Evolutionary conservation across 2,797 vertebrate species (phyloP).

Genomic region (Poeciliopsis infans): DNA sequence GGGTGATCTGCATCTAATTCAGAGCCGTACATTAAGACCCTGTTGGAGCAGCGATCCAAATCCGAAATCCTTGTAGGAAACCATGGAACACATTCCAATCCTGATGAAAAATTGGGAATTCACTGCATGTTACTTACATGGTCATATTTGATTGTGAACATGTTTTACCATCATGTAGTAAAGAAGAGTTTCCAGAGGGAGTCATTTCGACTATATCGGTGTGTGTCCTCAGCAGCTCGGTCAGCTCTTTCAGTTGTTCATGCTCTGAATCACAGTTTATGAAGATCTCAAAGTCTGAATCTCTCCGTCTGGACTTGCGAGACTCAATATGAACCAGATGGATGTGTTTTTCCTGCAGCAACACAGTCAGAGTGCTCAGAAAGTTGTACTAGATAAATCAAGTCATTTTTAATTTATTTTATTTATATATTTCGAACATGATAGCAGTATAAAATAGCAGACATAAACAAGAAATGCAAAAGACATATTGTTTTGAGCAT

Average conservation of each 20-base stretch:
- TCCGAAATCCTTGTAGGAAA: constrained; percentile 84
- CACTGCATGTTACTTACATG: neutral
- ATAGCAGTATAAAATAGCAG: no score
- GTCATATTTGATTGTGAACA: neutral
- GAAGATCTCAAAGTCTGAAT: constrained; percentile 93
- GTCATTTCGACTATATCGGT: constrained; percentile 82
- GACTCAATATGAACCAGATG: constrained; percentile 84
- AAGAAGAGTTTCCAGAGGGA: constrained; percentile 69
- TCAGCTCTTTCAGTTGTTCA: constrained; percentile 88
- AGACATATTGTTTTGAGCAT: no score
- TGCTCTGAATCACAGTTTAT: constrained; percentile 89
- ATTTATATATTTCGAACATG: no score
- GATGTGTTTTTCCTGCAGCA: constrained; percentile 88
- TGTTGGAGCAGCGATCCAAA: constrained; percentile 89
- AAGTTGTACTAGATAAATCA: neutral
- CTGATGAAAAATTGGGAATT: neutral
- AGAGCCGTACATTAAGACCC: constrained; percentile 92
- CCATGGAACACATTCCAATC: constrained; percentile 8
- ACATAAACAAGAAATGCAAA: no score
- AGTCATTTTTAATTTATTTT: neutral
- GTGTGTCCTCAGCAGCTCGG: constrained; percentile 86
- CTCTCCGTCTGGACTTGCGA: constrained; percentile 85
- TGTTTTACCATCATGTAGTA: constrained; percentile 78
- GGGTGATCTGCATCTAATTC: constrained; percentile 28
- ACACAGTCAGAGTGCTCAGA: neutral